A percentile compares a stretch with the other conserved stretches of the same genome.
Conservation (phyloP, 2,797 vertebrate species). For the Neoniphon sammara region DNA sequence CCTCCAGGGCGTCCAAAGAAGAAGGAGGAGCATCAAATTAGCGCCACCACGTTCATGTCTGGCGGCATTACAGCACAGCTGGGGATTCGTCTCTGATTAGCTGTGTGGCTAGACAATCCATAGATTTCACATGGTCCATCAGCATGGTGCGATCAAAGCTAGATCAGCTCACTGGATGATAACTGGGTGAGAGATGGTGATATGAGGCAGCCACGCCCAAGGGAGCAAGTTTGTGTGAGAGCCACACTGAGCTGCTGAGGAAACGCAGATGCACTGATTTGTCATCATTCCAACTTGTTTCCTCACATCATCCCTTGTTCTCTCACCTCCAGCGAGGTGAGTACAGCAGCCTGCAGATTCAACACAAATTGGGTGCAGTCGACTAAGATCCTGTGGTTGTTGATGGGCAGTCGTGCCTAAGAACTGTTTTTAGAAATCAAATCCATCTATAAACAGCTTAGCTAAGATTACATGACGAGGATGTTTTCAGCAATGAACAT, state of each 20-base stretch:
- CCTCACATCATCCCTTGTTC: too few relatives aligned
- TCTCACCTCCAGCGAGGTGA: not conserved
- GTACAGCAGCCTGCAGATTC: not conserved
- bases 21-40: slow-evolving; percentile 4
- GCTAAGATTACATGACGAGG: slow-evolving; percentile 5
- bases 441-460: slow-evolving; percentile 21
- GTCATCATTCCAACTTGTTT: not conserved
- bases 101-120: not conserved
- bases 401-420: not conserved
- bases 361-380: not conserved
- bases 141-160: slow-evolving; percentile 20
- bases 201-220: not conserved
- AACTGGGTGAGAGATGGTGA: not conserved
- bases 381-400: not conserved
- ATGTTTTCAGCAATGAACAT: not conserved
- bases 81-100: slow-evolving; percentile 7
- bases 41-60: not conserved
- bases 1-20: not conserved
- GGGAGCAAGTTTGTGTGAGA: not conserved
- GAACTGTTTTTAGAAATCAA: slow-evolving; percentile 1
- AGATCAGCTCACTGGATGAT: not conserved
- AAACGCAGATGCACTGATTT: too few relatives aligned
- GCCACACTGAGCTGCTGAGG: not conserved
- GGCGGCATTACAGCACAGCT: not conserved
- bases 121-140: not conserved